These are phyloP conservation scores for Hemicordylus capensis DNA, from an alignment of 2,113 vertebrate species.

Conservation along the genomic window DNA sequence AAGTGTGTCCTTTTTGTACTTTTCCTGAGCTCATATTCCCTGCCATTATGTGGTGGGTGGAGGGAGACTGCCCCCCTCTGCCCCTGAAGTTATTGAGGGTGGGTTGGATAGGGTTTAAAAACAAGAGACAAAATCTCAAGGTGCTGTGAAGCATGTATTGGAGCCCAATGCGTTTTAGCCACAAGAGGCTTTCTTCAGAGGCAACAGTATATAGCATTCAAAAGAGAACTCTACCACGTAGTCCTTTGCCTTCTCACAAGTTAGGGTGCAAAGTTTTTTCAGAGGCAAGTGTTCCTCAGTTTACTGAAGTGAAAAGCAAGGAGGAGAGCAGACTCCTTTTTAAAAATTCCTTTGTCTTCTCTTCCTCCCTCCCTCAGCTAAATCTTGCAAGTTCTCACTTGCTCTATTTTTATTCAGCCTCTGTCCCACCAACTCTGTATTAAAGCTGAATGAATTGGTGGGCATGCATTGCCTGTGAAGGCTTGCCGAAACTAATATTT, in stretches of 20 bases:
- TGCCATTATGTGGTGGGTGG: not conserved
- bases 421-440: not conserved
- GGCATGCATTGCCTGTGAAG: not conserved
- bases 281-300: not conserved
- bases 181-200: too few relatives aligned
- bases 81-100: too few relatives aligned
- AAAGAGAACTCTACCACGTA: too few relatives aligned
- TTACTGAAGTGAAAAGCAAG: not conserved
- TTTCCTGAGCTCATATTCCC: not conserved
- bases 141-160: too few relatives aligned
- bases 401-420: not conserved
- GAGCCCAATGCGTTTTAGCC: too few relatives aligned
- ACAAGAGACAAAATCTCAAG: too few relatives aligned
- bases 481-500: not conserved
- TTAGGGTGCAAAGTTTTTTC: too few relatives aligned
- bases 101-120: not conserved
- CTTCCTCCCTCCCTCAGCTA: not conserved
- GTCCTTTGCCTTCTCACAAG: too few relatives aligned
- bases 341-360: not conserved
- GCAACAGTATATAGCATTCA: too few relatives aligned
- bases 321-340: not conserved
- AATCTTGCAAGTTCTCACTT: not conserved
- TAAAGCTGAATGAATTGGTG: not conserved
- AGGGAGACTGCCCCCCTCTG: not conserved
- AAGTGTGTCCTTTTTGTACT: not conserved